Base-by-base conservation (phyloP, 2,797 vertebrate species). In the Oreochromis mossambicus region DNA sequence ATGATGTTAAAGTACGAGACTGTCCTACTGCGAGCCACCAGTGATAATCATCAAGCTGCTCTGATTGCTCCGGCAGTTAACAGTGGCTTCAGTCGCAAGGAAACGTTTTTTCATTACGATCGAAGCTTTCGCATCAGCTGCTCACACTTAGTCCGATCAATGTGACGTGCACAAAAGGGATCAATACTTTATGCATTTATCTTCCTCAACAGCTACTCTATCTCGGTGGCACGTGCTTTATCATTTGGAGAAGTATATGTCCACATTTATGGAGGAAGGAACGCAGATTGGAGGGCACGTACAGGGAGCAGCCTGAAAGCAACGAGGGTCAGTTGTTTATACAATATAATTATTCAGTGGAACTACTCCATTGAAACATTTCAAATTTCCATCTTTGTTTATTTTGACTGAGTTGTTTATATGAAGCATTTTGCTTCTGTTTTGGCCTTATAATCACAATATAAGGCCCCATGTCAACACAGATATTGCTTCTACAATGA, bases 1-100 rank as follows among this genome's bases (percentile, higher is more conserved):
- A 3, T 56, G 17, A 46, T 50, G 50, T 80, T 80, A 19, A 14
- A 83, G 52, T 43, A 55, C 2, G 15, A 29, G 29, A 56, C 54
- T 3, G 2, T 61, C 21, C 12, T 24, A 43, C 63, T 76, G 46
- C 11, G 19, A 90, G 36, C 26, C 41, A 41, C 17, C 29, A 32
- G 26, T 50, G 17, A 50, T 50, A 50, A 75, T 48, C 26, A 75
- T 75, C 26, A 32, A 75, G 70, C 26, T 75, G 26, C 43, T 75
- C 17, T 1, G 26, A 32, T 36, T 36, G 34, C 41, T 79, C 77
- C 73, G 68, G 81, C 36, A 88, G 84, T 92, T 88, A 85, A 75
- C 56, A 61, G 56, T 36, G 58, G 70, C 46, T 34, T 29, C 17
- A 19, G 10, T 29, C 5, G 46, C 46, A 32, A 32, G 26, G 17